Percentiles rank a stretch among this genome's conserved stretches.
These are phyloP conservation scores for Parnassius apollo DNA, from an alignment of 2,888 invertebrate genomes.

Conservation along the genomic window DNA sequence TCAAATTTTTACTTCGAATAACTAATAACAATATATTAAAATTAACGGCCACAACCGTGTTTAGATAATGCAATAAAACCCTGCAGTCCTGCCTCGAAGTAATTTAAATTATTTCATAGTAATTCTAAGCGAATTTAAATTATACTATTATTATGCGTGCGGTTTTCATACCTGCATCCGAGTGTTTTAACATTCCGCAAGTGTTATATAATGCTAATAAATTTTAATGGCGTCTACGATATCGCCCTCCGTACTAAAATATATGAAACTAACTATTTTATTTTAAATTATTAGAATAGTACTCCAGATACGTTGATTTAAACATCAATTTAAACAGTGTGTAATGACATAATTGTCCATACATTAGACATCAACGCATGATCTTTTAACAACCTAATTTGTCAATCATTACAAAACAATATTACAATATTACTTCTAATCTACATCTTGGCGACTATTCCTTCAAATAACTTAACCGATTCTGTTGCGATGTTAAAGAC, in stretches of 20 bases:
- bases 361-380: slow-evolving; percentile 65
- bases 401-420: no score
- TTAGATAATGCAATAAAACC: slow-evolving; percentile 19
- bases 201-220: slow-evolving; percentile 1
- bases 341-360: slow-evolving; percentile 26
- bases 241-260: not conserved
- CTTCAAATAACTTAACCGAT: not conserved
- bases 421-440: no score
- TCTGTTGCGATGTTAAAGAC: slow-evolving; percentile 47
- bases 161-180: slow-evolving; percentile 10
- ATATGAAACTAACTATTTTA: no score
- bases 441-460: no score
- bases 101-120: slow-evolving; percentile 18
- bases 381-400: not conserved
- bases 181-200: slow-evolving; percentile 9
- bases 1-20: not conserved
- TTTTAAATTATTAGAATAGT: no score
- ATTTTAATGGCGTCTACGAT: not conserved
- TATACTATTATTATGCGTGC: slow-evolving; percentile 8
- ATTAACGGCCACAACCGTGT: slow-evolving; percentile 4
- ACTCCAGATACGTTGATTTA: no score
- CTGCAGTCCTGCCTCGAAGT: slow-evolving; percentile 9
- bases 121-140: slow-evolving; percentile 14
- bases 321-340: not conserved
- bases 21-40: slow-evolving; percentile 8